Conservation (phyloP, 2,797 vertebrate genomes). For the Danio kyathit region DNA sequence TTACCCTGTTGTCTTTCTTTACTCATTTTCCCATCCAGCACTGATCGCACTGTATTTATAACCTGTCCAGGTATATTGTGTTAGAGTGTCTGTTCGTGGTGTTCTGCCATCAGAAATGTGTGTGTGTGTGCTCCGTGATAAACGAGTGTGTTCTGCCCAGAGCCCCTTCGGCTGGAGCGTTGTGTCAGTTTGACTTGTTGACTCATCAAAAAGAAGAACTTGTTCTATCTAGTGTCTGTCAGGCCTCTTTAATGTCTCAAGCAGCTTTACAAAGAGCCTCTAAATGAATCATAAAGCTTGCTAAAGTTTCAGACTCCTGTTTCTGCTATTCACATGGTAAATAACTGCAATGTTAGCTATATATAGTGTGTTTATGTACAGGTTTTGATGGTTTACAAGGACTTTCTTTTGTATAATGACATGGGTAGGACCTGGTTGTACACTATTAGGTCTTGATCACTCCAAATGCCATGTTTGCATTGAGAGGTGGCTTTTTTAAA, state of each 20-base stretch:
- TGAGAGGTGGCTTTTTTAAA: too few species aligned
- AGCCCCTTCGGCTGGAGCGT: constrained; percentile 40
- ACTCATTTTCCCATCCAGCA: background rate
- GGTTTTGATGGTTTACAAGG: too few species aligned
- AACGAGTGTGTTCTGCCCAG: constrained; percentile 45
- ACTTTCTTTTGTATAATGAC: too few species aligned
- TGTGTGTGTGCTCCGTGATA: constrained; percentile 45
- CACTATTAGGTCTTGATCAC: too few species aligned
- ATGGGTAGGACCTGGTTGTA: too few species aligned
- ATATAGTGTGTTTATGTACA: too few species aligned
- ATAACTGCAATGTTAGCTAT: constrained; percentile 60
- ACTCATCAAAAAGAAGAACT: constrained; percentile 62
- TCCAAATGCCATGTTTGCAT: too few species aligned
- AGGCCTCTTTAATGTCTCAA: constrained; percentile 47
- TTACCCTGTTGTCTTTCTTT: background rate
- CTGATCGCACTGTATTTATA: background rate
- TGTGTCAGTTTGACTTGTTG: constrained; percentile 59
- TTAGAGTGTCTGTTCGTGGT: constrained; percentile 11
- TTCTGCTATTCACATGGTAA: constrained; percentile 39
- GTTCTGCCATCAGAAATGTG: constrained; percentile 13
- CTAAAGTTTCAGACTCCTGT: constrained; percentile 21
- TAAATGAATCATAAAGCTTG: constrained; percentile 57
- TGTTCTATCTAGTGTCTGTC: constrained; percentile 57
- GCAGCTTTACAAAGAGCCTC: constrained; percentile 31
- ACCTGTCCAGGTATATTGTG: constrained; percentile 27